Conservation (phyloP, 2,888 invertebrate species). For the Sphaeridia pumilis region DNA sequence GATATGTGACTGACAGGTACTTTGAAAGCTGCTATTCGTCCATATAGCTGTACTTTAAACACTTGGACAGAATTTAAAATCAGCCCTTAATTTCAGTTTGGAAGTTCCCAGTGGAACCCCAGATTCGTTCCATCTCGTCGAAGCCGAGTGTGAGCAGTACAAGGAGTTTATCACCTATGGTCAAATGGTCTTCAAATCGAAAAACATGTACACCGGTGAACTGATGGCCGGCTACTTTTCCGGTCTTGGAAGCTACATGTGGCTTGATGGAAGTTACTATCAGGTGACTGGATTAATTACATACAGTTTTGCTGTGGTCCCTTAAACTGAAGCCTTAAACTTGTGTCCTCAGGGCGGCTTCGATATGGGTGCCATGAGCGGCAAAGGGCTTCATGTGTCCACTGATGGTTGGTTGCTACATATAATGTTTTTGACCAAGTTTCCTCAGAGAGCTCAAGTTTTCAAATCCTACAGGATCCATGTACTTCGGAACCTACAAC, state of each 20-base stretch:
- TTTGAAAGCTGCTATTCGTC: neutral
- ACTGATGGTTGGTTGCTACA: slow-evolving; percentile 22
- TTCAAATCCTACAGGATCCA: slow-evolving; percentile 1
- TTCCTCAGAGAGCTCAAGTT: too few relatives aligned
- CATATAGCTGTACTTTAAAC: neutral
- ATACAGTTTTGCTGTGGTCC: neutral
- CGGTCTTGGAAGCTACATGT: slow-evolving; percentile 29
- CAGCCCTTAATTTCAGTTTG: slow-evolving; percentile 12
- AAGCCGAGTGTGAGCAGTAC: slow-evolving; percentile 22
- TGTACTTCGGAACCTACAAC: slow-evolving; percentile 29
- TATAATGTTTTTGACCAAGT: neutral
- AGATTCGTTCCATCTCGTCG: slow-evolving; percentile 17
- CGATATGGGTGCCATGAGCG: slow-evolving; percentile 24
- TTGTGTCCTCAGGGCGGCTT: slow-evolving; percentile 25
- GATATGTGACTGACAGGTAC: slow-evolving; percentile 30
- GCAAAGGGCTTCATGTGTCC: slow-evolving; percentile 28
- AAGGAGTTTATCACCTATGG: slow-evolving; percentile 27
- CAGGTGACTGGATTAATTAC: slow-evolving; percentile 14
- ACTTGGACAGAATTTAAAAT: neutral
- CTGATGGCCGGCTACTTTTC: slow-evolving; percentile 31
- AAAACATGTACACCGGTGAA: slow-evolving; percentile 32
- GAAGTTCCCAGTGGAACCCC: slow-evolving; percentile 13
- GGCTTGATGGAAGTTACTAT: slow-evolving; percentile 29
- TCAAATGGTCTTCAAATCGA: slow-evolving; percentile 30
- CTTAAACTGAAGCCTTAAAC: neutral